These are phyloP conservation scores for Plebejus anna DNA, from an alignment of 2,888 invertebrate genomes.

Conservation along the genomic window DNA sequence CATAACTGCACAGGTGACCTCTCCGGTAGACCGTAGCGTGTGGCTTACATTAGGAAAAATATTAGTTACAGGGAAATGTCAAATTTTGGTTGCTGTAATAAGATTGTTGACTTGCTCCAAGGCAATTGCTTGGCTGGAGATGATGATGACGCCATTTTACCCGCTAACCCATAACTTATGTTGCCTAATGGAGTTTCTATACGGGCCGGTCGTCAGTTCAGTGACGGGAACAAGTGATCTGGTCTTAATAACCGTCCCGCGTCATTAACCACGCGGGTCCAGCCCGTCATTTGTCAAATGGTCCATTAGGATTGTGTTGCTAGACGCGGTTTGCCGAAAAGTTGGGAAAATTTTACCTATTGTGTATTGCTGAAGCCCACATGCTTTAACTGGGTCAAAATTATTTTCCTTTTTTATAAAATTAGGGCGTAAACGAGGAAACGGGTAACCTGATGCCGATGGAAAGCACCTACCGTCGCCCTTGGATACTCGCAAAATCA, in stretches of 20 bases:
- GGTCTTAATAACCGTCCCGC: constrained; percentile 48
- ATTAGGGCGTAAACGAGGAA: no score
- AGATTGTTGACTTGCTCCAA: neutral
- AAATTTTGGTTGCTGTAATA: neutral
- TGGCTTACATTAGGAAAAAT: no score
- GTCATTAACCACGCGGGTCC: constrained; percentile 44
- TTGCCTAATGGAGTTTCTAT: constrained; percentile 21
- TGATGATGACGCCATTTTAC: neutral
- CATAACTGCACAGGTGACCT: no score
- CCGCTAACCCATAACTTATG: constrained; percentile 13
- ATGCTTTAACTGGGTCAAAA: no score
- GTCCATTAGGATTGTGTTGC: constrained; percentile 44
- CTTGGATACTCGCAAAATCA: no score
- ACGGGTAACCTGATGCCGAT: no score
- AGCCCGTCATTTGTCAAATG: constrained; percentile 49
- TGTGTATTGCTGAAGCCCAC: no score
- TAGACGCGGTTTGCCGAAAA: neutral
- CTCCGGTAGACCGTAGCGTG: no score
- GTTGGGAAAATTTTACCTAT: neutral
- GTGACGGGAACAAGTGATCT: constrained; percentile 33
- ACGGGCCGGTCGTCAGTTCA: constrained; percentile 13
- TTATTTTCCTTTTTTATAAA: no score
- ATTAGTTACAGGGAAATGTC: no score
- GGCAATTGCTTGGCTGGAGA: neutral
- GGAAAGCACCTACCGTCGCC: no score